Conservation (phyloP, 2,113 vertebrate species). For the Oxyruncus cristatus region DNA sequence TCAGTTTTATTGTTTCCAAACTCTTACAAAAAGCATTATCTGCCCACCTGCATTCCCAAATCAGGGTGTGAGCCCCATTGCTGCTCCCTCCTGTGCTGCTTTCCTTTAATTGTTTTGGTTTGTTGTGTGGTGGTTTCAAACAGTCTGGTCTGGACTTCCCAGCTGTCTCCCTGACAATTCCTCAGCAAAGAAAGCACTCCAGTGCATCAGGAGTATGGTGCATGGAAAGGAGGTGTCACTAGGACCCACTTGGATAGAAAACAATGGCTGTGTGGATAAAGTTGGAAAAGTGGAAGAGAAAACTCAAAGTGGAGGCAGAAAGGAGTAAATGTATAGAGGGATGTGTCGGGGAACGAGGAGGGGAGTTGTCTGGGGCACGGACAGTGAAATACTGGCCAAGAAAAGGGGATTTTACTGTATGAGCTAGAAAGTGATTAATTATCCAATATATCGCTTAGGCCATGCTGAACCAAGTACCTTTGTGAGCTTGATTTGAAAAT, state of each 20-base stretch:
- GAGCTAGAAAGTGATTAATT: background rate
- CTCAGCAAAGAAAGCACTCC: background rate
- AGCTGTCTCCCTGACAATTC: background rate
- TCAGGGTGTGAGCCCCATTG: fast-evolving
- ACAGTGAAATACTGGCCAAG: background rate
- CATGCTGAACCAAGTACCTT: background rate
- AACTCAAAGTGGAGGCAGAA: background rate
- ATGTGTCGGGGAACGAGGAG: background rate
- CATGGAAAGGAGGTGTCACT: background rate
- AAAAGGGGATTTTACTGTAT: background rate
- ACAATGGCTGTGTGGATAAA: fast-evolving
- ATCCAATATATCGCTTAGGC: background rate
- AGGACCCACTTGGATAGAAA: background rate
- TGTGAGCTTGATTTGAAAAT: background rate
- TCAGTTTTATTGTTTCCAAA: background rate
- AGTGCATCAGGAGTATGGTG: background rate
- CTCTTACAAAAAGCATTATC: background rate
- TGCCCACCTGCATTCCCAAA: background rate
- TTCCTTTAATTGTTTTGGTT: background rate
- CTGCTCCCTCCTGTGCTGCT: background rate
- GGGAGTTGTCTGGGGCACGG: background rate
- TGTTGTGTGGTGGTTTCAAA: background rate
- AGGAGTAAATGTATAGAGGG: background rate
- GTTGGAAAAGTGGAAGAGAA: background rate
- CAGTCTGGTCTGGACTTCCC: background rate